phyloP scores from a whole-genome alignment of 1,140 invertebrate genomes.

The Berghia stephanieae region DNA sequence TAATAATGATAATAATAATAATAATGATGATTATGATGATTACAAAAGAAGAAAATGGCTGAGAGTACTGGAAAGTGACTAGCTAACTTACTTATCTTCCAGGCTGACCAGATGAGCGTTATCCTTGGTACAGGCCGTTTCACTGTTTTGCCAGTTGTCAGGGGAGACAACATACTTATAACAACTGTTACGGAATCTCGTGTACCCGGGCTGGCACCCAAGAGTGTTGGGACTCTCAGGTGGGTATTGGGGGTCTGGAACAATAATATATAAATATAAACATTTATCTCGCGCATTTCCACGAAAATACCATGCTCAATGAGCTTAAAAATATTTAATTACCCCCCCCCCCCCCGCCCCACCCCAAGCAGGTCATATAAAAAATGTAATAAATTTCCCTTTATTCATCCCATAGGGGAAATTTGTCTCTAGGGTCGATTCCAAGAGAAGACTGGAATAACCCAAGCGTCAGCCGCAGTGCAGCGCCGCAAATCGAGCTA shows the following conservation, averaged over 20 bases:
- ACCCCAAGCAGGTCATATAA: too few species aligned
- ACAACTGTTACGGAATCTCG: constrained; percentile 27
- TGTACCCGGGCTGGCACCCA: constrained; percentile 25
- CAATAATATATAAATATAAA: background rate
- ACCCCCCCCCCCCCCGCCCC: too few species aligned
- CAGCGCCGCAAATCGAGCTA: too few species aligned
- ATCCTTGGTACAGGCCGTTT: constrained; percentile 11
- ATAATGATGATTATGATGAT: background rate
- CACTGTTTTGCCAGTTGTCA: constrained; percentile 21
- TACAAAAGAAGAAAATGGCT: background rate
- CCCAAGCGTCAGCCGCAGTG: too few species aligned
- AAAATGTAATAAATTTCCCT: too few species aligned
- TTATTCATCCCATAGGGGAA: too few species aligned
- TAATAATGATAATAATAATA: background rate
- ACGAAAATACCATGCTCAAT: too few species aligned
- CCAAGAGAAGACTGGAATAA: too few species aligned
- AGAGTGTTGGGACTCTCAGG: background rate
- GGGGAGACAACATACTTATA: constrained; percentile 15
- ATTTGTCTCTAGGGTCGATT: too few species aligned
- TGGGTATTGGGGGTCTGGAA: background rate
- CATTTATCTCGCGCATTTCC: too few species aligned
- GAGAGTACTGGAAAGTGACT: background rate
- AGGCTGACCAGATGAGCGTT: constrained; percentile 31
- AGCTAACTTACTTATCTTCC: constrained; percentile 1
- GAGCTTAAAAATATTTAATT: too few species aligned